phyloP scores from a whole-genome alignment of 2,888 invertebrate genomes.

The Nezara viridula region DNA sequence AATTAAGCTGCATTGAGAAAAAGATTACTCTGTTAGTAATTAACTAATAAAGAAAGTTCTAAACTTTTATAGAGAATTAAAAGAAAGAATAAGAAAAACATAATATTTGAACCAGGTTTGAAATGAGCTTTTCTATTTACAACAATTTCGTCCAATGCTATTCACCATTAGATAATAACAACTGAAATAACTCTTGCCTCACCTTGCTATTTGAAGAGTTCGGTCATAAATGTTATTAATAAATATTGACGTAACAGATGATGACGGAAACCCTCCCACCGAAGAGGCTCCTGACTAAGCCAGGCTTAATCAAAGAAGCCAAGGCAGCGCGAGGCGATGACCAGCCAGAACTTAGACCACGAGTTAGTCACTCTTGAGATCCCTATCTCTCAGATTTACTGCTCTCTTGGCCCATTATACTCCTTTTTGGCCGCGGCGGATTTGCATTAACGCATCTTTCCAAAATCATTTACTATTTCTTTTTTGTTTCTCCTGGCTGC shows the following conservation, averaged over 20 bases:
- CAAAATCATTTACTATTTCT: background rate
- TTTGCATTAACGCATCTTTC: constrained; percentile 13
- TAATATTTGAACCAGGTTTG: too few relatives aligned
- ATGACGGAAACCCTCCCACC: background rate
- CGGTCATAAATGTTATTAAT: background rate
- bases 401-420: background rate
- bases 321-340: background rate
- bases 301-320: background rate
- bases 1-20: too few relatives aligned
- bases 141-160: too few relatives aligned
- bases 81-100: too few relatives aligned
- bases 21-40: too few relatives aligned
- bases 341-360: background rate
- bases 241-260: background rate
- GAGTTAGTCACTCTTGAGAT: background rate
- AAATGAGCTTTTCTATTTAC: too few relatives aligned
- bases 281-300: background rate
- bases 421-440: background rate
- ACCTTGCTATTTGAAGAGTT: background rate
- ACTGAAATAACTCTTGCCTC: background rate
- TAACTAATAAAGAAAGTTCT: too few relatives aligned
- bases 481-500: background rate
- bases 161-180: too few relatives aligned
- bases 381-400: background rate
- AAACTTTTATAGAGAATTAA: too few relatives aligned